A percentile compares a stretch with the other conserved stretches of the same genome.
Conservation (phyloP, 2,888 invertebrate species). For the Bellardia bayeri region DNA sequence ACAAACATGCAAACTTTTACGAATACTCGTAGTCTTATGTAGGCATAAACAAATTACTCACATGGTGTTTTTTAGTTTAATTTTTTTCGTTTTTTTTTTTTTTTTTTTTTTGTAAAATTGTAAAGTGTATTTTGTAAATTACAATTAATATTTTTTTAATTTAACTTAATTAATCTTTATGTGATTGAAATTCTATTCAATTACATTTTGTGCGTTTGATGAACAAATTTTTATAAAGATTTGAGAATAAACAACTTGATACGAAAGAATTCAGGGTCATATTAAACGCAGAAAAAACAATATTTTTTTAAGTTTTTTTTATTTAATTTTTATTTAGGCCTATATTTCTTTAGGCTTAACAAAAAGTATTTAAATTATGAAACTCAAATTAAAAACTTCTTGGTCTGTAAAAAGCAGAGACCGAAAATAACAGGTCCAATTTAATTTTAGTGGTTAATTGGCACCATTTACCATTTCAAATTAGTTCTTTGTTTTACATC, state of each 20-base stretch:
- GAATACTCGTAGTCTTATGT: not conserved
- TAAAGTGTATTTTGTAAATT: constrained; percentile 17
- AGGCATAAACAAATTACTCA: not conserved
- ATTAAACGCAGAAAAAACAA: too few species aligned
- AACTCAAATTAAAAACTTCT: too few species aligned
- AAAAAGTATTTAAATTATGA: too few species aligned
- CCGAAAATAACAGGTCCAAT: too few species aligned
- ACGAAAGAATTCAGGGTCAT: not conserved
- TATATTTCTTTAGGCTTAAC: too few species aligned
- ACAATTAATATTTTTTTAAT: constrained; percentile 17
- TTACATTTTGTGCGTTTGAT: not conserved
- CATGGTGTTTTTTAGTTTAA: not conserved
- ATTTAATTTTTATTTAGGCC: too few species aligned
- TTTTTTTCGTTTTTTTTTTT: not conserved
- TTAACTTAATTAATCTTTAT: constrained; percentile 56
- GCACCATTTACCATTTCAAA: too few species aligned
- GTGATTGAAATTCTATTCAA: constrained; percentile 34
- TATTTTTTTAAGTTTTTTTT: too few species aligned
- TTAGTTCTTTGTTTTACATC: too few species aligned
- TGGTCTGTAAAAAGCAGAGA: too few species aligned
- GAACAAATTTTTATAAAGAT: not conserved
- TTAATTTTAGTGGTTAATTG: too few species aligned
- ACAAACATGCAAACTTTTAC: not conserved
- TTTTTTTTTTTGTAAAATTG: not conserved
- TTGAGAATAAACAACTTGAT: not conserved